phyloP scores from a whole-genome alignment of 2,797 vertebrate genomes.

The Carduelis carduelis region DNA sequence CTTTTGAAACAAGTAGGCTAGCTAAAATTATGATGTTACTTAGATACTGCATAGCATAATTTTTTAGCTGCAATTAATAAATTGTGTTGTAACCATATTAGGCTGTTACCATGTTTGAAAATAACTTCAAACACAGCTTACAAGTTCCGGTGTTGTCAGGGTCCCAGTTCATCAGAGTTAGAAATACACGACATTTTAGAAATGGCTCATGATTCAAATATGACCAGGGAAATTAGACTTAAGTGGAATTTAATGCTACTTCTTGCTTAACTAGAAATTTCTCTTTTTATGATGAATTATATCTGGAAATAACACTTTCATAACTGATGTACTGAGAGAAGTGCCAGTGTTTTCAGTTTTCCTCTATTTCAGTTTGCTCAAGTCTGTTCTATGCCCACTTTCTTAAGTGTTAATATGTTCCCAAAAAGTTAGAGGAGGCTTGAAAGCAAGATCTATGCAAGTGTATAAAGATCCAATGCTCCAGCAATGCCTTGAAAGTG shows the following conservation, averaged over 20 bases:
- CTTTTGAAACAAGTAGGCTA: not conserved
- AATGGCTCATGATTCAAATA: constrained; percentile 19
- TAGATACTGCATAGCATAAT: not conserved
- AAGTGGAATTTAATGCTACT: not conserved
- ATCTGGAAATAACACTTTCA: not conserved
- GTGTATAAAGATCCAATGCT: not conserved
- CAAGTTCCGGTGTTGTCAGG: not conserved
- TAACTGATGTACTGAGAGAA: not conserved
- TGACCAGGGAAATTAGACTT: not conserved
- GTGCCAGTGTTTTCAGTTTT: not conserved
- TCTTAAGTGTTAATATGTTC: not conserved
- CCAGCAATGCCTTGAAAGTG: not conserved
- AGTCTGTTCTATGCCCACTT: not conserved
- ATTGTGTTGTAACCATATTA: not conserved
- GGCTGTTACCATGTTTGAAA: constrained; percentile 7
- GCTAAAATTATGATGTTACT: not conserved
- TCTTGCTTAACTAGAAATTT: not conserved
- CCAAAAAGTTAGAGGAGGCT: not conserved
- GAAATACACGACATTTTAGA: not conserved
- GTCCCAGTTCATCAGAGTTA: not conserved
- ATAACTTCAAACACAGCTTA: constrained; percentile 8
- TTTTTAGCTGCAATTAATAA: constrained; percentile 15
- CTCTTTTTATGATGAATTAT: not conserved
- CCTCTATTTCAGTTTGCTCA: constrained; percentile 21
- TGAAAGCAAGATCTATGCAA: not conserved